Percentiles rank a stretch among this genome's conserved stretches.
Conservation (phyloP, 2,797 vertebrate species). For the Eidolon dupreanum region DNA sequence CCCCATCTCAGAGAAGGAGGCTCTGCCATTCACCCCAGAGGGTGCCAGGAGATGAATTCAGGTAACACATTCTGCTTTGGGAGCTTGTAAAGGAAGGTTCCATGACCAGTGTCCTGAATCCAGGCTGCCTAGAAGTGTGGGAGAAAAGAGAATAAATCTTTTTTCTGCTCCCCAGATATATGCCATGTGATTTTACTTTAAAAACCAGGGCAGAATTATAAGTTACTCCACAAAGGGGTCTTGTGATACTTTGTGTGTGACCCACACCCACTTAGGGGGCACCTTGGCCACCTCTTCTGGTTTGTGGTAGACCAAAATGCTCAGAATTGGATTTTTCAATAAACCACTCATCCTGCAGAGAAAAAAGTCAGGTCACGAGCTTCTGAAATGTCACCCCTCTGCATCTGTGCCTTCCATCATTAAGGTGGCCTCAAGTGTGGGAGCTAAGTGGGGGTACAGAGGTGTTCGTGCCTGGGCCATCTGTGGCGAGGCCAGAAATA, state of each 20-base stretch:
- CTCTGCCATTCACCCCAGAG: not conserved
- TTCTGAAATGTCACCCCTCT: constrained; percentile 35
- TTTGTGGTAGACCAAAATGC: constrained; percentile 34
- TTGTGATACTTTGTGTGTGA: not conserved
- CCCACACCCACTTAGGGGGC: constrained; percentile 1
- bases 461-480: not conserved
- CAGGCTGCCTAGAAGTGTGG: not conserved
- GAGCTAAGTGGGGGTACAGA: not conserved
- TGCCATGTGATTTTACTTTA: not conserved
- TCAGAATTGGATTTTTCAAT: constrained; percentile 61
- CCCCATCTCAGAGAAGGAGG: not conserved
- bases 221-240: not conserved
- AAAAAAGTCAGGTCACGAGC: not conserved
- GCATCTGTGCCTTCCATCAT: not conserved
- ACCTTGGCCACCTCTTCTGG: not conserved
- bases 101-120: not conserved
- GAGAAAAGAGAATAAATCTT: not conserved
- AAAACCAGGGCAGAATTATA: not conserved
- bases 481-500: not conserved
- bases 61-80: not conserved
- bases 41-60: not conserved
- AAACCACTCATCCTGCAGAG: constrained; percentile 9
- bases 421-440: not conserved
- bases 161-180: not conserved
- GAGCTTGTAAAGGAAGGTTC: not conserved